A percentile compares a stretch with the other conserved stretches of the same genome.
Evolutionary conservation across 2,888 invertebrate species (phyloP).

Genomic region (Linnaemya vulpina): DNA sequence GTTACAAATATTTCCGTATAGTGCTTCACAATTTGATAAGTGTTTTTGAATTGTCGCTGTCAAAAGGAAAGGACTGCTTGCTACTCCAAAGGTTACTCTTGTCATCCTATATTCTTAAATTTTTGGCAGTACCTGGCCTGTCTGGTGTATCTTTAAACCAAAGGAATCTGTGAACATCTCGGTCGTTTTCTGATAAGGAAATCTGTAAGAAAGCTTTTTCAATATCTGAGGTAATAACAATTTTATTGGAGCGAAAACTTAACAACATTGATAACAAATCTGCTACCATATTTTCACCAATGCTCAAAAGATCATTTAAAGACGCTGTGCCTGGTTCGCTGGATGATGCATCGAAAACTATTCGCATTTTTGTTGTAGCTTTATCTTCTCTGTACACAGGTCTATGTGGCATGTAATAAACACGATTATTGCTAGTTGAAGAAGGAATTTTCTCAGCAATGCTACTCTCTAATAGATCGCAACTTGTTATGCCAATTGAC

Average conservation of each 20-base stretch:
- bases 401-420: slow-evolving; percentile 64
- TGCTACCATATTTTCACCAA: slow-evolving; percentile 65
- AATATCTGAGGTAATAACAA: slow-evolving; percentile 68
- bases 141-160: slow-evolving; percentile 63
- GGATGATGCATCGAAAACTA: slow-evolving; percentile 53
- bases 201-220: slow-evolving; percentile 72
- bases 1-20: slow-evolving; percentile 52
- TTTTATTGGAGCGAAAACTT: slow-evolving; percentile 69
- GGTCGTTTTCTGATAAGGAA: slow-evolving; percentile 57
- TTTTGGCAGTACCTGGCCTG: slow-evolving; percentile 12
- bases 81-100: slow-evolving; percentile 69
- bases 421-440: slow-evolving; percentile 25
- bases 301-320: slow-evolving; percentile 63
- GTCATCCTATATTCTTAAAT: slow-evolving; percentile 60
- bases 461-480: slow-evolving; percentile 37
- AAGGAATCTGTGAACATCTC: slow-evolving; percentile 68
- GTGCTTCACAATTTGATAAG: slow-evolving; percentile 37
- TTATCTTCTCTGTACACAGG: slow-evolving; percentile 63
- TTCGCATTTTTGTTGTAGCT: slow-evolving; percentile 43
- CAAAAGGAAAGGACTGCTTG: slow-evolving; percentile 70
- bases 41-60: slow-evolving; percentile 69
- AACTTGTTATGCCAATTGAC: slow-evolving; percentile 19
- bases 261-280: slow-evolving; percentile 63
- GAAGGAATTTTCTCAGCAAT: slow-evolving; percentile 25
- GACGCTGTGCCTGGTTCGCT: slow-evolving; percentile 60